Percentiles rank a stretch among this genome's conserved stretches.
Evolutionary conservation across 2,113 vertebrate species (phyloP).

Genomic region (Melanotaenia duboulayi): DNA sequence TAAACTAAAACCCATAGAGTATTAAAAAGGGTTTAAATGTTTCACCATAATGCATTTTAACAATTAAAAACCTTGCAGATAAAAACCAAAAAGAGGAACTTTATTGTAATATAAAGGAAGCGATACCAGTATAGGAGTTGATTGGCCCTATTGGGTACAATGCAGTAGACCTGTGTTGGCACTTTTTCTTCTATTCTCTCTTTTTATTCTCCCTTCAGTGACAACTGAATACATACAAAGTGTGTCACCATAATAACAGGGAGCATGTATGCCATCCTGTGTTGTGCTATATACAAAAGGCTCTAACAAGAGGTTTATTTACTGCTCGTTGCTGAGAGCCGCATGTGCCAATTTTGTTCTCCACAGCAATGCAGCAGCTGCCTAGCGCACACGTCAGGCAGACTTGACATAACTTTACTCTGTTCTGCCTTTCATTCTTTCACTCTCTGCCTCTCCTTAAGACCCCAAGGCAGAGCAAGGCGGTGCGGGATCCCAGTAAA

Average conservation of each 20-base stretch:
- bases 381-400: constrained; percentile 63
- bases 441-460: constrained; percentile 48
- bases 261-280: constrained; percentile 13
- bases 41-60: not conserved
- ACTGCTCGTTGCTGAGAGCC: constrained; percentile 45
- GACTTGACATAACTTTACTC: constrained; percentile 72
- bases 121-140: not conserved
- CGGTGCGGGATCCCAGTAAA: constrained; percentile 67
- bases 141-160: not conserved
- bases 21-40: no score
- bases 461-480: constrained; percentile 72
- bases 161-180: constrained; percentile 26
- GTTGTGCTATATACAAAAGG: constrained; percentile 53
- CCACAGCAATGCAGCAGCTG: constrained; percentile 39
- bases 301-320: constrained; percentile 61
- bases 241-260: constrained; percentile 31
- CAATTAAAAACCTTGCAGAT: not conserved
- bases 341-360: constrained; percentile 55
- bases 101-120: not conserved
- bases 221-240: constrained; percentile 37
- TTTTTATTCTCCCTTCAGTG: constrained; percentile 37
- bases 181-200: not conserved
- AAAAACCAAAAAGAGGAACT: not conserved
- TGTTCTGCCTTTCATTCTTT: constrained; percentile 68
- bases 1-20: no score